These are phyloP conservation scores for Brachyrhaphis roseni DNA, from an alignment of 2,797 vertebrate genomes.

Conservation along the genomic window DNA sequence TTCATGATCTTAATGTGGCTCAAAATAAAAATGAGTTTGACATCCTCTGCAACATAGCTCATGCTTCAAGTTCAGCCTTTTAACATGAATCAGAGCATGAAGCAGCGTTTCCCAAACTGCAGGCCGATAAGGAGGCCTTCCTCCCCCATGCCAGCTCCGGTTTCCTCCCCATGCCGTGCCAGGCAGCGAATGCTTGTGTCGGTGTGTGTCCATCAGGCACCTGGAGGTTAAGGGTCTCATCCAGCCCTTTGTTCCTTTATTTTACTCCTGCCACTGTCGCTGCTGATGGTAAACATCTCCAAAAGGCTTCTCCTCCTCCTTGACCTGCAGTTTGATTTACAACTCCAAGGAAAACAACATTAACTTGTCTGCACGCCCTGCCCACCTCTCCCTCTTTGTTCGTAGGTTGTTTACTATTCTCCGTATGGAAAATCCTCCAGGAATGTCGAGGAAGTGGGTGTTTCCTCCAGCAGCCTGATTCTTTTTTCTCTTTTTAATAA, in stretches of 20 bases:
- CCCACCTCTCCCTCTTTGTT: constrained; percentile 63
- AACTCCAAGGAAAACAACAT: constrained; percentile 76
- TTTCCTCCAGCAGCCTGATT: constrained; percentile 67
- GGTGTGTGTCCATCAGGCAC: constrained; percentile 13
- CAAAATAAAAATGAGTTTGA: no score
- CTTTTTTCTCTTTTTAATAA: constrained; percentile 65
- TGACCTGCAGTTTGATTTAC: constrained; percentile 73
- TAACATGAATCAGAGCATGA: constrained; percentile 65
- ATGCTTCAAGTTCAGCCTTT: constrained; percentile 48
- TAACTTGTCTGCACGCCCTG: constrained; percentile 43
- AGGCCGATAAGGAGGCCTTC: constrained; percentile 68
- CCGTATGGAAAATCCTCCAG: constrained; percentile 79
- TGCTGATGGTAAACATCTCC: constrained; percentile 64
- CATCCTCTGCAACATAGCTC: neutral
- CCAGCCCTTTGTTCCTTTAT: constrained; percentile 59
- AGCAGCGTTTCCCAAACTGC: constrained; percentile 64
- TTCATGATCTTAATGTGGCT: no score
- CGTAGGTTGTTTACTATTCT: constrained; percentile 81
- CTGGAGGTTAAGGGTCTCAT: constrained; percentile 48
- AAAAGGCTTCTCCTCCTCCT: constrained; percentile 16
- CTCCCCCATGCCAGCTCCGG: constrained; percentile 33
- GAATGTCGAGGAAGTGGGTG: constrained; percentile 82
- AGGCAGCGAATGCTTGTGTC: constrained; percentile 37
- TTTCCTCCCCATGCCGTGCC: constrained; percentile 29
- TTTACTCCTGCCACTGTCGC: constrained; percentile 41